Evolutionary conservation across 2,113 vertebrate genomes (phyloP), one percentile per base, ranked within the genome.

Genomic region (Pelobates fuscus): DNA sequence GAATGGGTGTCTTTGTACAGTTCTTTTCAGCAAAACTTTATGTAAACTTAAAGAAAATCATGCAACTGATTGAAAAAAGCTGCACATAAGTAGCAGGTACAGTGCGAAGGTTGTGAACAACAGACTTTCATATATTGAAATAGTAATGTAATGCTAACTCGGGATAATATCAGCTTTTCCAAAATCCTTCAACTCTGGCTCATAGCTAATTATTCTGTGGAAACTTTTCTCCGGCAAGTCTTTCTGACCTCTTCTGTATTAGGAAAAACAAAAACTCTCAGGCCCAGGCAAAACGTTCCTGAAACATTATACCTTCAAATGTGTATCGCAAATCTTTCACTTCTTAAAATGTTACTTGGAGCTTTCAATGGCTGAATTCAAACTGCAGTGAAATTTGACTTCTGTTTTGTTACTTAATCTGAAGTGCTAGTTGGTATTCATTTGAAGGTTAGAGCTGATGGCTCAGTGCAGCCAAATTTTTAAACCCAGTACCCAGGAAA

Each of bases 1-100:
- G 85, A 92, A 91, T 88, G 82, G 81, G 80, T 87, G 83, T 83
- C 89, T 91, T 93, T 92, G 88, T 92, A 91, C 80, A 83, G 81
- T 88, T 87, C 85, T 91, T 86, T 89, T 90, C 85, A 89, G 84
- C 77, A 86, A 87, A 91, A 87, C 80, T 84, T 90, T 83, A 88
- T 86, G 84, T 85, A 91, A 90, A 88, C 82, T 85, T 84, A 82
- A 85, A 81, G 88, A 82, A 90, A 89, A 90, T 86, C 82, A 86
- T 17, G 71, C 71, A 84, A 74, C 80, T 85, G 81, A 84, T 58
- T 85, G 37, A 82, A 77, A 78, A 78, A 82, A 76, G 46, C 24
- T 18, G 78, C 72, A 79, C 58, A 80, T 59, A 67, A 20, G 77
- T 80, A 80, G 80, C 74, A 87, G 80, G 84, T 88, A 88, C 2